These are phyloP conservation scores for Ariopsis seemanni DNA, from an alignment of 2,113 vertebrate species.

Conservation along the genomic window DNA sequence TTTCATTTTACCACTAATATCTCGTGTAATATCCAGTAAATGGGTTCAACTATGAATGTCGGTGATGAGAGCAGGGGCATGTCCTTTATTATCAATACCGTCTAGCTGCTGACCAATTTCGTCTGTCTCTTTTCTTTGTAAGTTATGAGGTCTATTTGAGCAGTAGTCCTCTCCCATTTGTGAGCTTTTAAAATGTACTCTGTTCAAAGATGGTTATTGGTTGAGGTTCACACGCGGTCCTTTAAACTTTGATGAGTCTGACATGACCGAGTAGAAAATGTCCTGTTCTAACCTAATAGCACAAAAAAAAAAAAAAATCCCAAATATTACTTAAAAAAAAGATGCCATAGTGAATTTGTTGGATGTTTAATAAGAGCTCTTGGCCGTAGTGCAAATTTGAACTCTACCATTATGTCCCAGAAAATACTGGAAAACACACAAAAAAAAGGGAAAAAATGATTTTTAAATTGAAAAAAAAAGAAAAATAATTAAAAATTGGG, in stretches of 20 bases:
- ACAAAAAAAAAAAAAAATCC: neutral
- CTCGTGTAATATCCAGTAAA: constrained; percentile 6
- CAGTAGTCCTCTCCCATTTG: neutral
- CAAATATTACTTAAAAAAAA: neutral
- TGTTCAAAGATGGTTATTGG: neutral
- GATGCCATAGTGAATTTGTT: neutral
- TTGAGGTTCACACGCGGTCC: neutral
- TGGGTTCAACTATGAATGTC: constrained; percentile 19
- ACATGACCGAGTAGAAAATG: constrained; percentile 12
- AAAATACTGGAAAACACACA: neutral
- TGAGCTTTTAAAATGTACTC: neutral
- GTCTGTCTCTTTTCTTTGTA: neutral
- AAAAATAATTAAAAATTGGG: too few species aligned
- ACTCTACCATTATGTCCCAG: too few species aligned
- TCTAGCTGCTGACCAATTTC: neutral
- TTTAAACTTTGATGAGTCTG: constrained; percentile 43
- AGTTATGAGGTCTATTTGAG: neutral
- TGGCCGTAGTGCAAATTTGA: neutral
- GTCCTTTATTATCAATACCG: neutral
- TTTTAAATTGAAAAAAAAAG: too few species aligned
- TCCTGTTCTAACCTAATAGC: neutral
- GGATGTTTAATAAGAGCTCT: neutral
- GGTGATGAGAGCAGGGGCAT: neutral
- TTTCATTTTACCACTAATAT: constrained; percentile 29
- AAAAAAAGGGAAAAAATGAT: too few species aligned